phyloP scores from a whole-genome alignment of 2,888 invertebrate species.

The Chromoteleia sp. region DNA sequence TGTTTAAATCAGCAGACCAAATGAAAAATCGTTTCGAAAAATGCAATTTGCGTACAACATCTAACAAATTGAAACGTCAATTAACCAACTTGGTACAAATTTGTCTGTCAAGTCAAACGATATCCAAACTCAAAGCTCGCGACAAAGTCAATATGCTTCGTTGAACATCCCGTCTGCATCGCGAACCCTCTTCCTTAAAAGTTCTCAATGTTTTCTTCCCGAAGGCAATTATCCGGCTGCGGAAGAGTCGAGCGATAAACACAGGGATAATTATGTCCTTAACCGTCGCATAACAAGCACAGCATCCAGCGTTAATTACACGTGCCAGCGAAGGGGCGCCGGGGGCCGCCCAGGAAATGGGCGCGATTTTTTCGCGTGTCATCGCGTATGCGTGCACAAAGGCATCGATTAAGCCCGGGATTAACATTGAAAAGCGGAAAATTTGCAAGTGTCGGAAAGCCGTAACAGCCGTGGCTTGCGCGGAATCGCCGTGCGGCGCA shows the following conservation, averaged over 20 bases:
- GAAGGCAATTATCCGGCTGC: conserved; percentile 62
- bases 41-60: conserved; percentile 9
- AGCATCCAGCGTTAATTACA: conserved; percentile 57
- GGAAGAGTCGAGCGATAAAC: conserved; percentile 55
- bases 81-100: conserved; percentile 46
- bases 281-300: conserved; percentile 53
- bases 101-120: conserved; percentile 59
- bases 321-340: neutral
- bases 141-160: conserved; percentile 65
- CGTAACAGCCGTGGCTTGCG: conserved; percentile 56
- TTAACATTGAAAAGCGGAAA: conserved; percentile 78
- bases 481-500: conserved; percentile 70
- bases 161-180: conserved; percentile 54
- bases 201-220: conserved; percentile 62
- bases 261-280: conserved; percentile 58
- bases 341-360: conserved; percentile 4
- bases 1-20: neutral
- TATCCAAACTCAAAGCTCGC: conserved; percentile 56
- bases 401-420: conserved; percentile 76
- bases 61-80: conserved; percentile 51
- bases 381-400: conserved; percentile 71
- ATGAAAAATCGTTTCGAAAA: neutral
- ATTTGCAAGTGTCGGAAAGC: conserved; percentile 77
- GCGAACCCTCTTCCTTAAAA: conserved; percentile 62
- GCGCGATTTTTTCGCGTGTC: conserved; percentile 67